A percentile compares a stretch with the other conserved stretches of the same genome.
Evolutionary conservation across 2,888 invertebrate species (phyloP).

Genomic region (Endotricha flammealis): DNA sequence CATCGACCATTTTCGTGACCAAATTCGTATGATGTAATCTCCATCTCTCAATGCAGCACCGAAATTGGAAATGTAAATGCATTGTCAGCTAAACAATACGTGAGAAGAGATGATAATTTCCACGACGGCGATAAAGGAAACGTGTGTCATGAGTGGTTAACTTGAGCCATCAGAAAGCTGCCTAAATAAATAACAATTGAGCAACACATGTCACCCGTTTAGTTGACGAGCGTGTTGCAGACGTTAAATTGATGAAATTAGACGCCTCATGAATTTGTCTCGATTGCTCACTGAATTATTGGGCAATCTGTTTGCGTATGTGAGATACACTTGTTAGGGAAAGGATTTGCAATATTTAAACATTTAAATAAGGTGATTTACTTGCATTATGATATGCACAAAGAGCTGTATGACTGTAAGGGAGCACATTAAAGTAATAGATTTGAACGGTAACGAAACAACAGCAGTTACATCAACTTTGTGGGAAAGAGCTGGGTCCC

Average conservation of each 20-base stretch:
- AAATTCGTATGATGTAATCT: slow-evolving; percentile 16
- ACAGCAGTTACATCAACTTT: slow-evolving; percentile 39
- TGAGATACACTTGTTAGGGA: slow-evolving; percentile 24
- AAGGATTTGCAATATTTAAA: background rate
- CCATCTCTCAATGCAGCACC: slow-evolving; percentile 7
- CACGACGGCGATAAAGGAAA: slow-evolving; percentile 1
- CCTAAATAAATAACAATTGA: slow-evolving; percentile 53
- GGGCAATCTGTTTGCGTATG: slow-evolving; percentile 44
- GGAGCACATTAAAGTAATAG: slow-evolving; percentile 8
- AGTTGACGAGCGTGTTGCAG: slow-evolving; percentile 31
- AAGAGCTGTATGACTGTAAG: background rate
- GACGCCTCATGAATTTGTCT: slow-evolving; percentile 41
- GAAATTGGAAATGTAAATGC: slow-evolving; percentile 13
- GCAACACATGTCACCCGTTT: slow-evolving; percentile 54
- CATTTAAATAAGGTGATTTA: background rate
- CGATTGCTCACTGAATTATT: slow-evolving; percentile 35
- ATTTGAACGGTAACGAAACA: slow-evolving; percentile 12
- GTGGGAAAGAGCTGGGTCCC: slow-evolving; percentile 57
- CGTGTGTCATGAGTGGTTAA: slow-evolving; percentile 20
- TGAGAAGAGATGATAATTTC: background rate
- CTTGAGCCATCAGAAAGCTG: slow-evolving; percentile 37
- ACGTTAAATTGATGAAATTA: slow-evolving; percentile 39
- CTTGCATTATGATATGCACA: background rate
- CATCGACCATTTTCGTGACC: slow-evolving; percentile 11
- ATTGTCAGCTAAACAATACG: background rate